A percentile compares a stretch with the other conserved stretches of the same genome.
phyloP scores from a whole-genome alignment of 2,888 invertebrate species.

The Clanis bilineata region DNA sequence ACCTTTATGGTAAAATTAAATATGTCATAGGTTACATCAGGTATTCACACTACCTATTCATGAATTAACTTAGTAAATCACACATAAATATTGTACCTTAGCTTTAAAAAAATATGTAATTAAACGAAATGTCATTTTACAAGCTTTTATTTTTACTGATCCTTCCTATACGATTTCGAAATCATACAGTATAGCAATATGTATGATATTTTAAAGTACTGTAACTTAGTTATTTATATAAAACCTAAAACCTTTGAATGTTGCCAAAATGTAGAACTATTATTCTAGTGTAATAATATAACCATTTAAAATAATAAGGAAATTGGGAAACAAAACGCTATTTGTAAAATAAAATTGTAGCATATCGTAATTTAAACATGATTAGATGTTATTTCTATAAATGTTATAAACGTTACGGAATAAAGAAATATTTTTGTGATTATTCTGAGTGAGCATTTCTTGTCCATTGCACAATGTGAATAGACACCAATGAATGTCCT shows the following conservation, averaged over 20 bases:
- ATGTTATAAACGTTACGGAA: background rate
- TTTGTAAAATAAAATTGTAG: slow-evolving; percentile 67
- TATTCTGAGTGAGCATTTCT: background rate
- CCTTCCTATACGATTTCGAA: background rate
- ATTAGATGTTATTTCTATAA: slow-evolving; percentile 8
- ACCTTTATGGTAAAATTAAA: no score
- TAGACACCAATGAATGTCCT: no score
- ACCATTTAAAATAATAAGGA: slow-evolving; percentile 36
- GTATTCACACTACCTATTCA: no score
- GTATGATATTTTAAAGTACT: background rate
- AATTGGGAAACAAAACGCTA: slow-evolving; percentile 80
- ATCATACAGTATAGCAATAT: background rate
- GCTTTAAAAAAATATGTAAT: background rate
- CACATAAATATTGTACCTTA: background rate
- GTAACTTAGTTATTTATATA: background rate
- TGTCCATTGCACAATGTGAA: background rate
- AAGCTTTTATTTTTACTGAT: no score
- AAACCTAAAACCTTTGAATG: slow-evolving; percentile 11
- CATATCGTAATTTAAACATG: slow-evolving; percentile 53
- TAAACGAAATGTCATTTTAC: background rate
- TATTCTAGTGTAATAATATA: slow-evolving; percentile 3
- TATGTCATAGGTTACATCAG: no score
- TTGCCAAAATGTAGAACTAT: slow-evolving; percentile 16
- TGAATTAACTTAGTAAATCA: no score
- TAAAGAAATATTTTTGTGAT: background rate